Base-by-base conservation (phyloP, 2,888 invertebrate species). In the Acanthopleura granulata region DNA sequence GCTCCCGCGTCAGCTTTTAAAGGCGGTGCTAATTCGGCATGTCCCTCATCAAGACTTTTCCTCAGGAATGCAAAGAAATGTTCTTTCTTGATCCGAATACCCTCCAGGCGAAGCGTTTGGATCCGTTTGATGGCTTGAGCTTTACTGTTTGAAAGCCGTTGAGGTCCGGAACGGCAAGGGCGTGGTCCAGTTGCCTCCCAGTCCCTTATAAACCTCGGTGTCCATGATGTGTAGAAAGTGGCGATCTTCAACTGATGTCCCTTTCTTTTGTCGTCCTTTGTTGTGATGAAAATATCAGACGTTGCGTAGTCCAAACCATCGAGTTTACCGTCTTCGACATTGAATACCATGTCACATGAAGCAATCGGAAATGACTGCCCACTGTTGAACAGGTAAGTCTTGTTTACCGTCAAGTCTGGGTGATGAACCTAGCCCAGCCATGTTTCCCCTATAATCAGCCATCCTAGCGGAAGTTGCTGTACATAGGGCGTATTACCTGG, bases 161-260 rank as follows among this genome's bases (percentile, higher is more conserved):
- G 74, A n/a, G n/a, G n/a, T n/a, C n/a, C n/a, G n/a, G n/a, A n/a
- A 18, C 74, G 78, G 78, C 15, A 79, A 71, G 51, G 79, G 78
- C 0, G 78, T 74, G 40, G 61, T 25, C 79, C 80, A 81, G 29
- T 72, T 49, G 49, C 75, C 79, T 70, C 74, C 61, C 9, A 72
- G n/a, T 40, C 73, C 74, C 62, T 62, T 74, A 12, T 49, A 16
- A 30, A 80, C 61, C 40, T 76, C 73, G 6, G 49, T 71, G 25
- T 78, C 66, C 75, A 79, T 78, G 29, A 77, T 72, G 15, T 74
- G 27, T 4, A 79, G 49, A 70, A 79, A 78, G 14, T 70, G 27
- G 49, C 50, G 57, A 71, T 77, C 79, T 70, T 79, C 78, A 25
- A 75, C 62, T 3, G 72, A 57, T 27, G 61, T 72, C 4, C 57